Evolutionary conservation across 2,888 invertebrate genomes (phyloP), one percentile per base, ranked within the genome.

Genomic region (Pristionchus maxplancki): DNA sequence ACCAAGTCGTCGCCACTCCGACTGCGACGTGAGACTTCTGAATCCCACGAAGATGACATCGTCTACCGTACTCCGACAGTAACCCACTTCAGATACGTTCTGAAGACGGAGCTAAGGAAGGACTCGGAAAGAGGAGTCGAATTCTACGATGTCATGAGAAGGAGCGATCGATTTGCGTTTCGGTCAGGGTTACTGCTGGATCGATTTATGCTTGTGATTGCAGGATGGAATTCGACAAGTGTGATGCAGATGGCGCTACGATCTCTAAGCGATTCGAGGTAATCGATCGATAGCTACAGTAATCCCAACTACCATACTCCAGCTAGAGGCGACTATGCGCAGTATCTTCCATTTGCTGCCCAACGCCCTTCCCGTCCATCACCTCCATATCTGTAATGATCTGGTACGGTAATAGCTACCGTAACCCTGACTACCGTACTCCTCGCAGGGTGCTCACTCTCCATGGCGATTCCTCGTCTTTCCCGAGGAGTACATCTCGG

Each of bases 161-260:
- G 78, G 37, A 78, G 40, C 44, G 78, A 78, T 28, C 78, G n/a
- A 28, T 11, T 48, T 24, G 78, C n/a, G 13, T 40, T 78, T 17
- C n/a, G 78, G 78, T 78, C 11, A 28, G 44, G 40, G 48, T 13
- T 71, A 78, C 78, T 40, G 78, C 48, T 48, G n/a, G 28, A 28
- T 28, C n/a, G 17, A 9, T 5, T 1, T 67, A 34, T 67, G 11
- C 67, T 31, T 6, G 28, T 64, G 64, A 64, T 48, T 44, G 15
- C 78, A 78, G 78, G 13, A 78, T 78, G 40, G 78, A 78, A 17
- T 78, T 78, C 78, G 78, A 78, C 17, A 78, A 78, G 44, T n/a
- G 40, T 11, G 78, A 78, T 8, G 78, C 13, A n/a, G 78, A 78
- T 3, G 44, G 78, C 0, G n/a, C n/a, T 5, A 48, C 44, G 78